phyloP scores from a whole-genome alignment of 2,113 vertebrate genomes.

The Lophotis ruficrista region DNA sequence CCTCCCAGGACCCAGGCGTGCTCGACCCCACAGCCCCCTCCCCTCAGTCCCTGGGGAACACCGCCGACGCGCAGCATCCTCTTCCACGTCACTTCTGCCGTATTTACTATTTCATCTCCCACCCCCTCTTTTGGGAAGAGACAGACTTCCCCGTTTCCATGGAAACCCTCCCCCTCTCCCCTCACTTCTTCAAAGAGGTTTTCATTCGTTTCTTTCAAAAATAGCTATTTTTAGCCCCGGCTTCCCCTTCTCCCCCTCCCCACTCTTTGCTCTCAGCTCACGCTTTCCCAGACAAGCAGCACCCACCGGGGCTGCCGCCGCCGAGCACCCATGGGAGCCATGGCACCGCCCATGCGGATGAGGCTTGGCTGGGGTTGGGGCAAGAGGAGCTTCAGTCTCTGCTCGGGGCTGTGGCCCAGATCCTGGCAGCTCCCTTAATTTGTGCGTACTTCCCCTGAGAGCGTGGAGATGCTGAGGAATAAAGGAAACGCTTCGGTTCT shows the following conservation, averaged over 20 bases:
- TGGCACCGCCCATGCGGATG: fast-evolving
- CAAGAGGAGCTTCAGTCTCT: neutral
- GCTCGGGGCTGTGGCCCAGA: neutral
- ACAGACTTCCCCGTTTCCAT: conserved; percentile 62
- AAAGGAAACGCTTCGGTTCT: neutral
- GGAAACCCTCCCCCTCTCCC: conserved; percentile 61
- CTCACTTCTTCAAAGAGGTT: conserved; percentile 50
- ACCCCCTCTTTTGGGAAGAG: conserved; percentile 58
- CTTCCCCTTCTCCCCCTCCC: conserved; percentile 60
- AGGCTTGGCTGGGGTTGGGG: fast-evolving
- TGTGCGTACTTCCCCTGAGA: neutral
- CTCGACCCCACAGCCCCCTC: neutral
- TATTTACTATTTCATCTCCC: conserved; percentile 61
- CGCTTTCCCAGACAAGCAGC: neutral
- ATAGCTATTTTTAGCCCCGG: conserved; percentile 60
- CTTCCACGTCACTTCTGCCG: neutral
- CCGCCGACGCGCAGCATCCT: neutral
- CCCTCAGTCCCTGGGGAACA: fast-evolving
- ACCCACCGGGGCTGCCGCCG: neutral
- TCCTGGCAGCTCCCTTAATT: neutral
- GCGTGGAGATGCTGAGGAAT: fast-evolving
- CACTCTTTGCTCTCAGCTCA: neutral
- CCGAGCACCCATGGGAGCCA: neutral
- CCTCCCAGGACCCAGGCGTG: fast-evolving
- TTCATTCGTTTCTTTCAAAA: conserved; percentile 33